A percentile compares a stretch with the other conserved stretches of the same genome.
Evolutionary conservation across 2,113 vertebrate species (phyloP).

Genomic region (Caranx ignobilis): DNA sequence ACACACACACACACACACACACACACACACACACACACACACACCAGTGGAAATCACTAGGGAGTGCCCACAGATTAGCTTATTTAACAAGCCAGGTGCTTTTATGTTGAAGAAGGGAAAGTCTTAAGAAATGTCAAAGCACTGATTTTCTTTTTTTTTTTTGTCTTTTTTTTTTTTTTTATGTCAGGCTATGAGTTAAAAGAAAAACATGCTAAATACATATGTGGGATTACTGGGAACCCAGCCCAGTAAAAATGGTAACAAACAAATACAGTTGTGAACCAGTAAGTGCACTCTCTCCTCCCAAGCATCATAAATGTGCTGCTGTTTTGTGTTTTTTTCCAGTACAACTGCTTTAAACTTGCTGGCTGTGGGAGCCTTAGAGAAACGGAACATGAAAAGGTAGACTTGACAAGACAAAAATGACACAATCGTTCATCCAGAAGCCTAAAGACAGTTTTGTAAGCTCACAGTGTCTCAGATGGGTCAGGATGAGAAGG

Average conservation of each 20-base stretch:
- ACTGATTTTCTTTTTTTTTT: conserved; percentile 26
- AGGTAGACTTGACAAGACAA: conserved; percentile 41
- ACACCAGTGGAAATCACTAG: conserved; percentile 39
- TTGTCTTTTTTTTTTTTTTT: neutral
- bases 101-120: conserved; percentile 33
- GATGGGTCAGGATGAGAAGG: conserved; percentile 22
- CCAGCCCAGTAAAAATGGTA: conserved; percentile 80
- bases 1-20: conserved; percentile 39
- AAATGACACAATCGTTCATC: conserved; percentile 57
- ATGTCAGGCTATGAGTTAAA: conserved; percentile 44
- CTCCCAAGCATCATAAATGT: conserved; percentile 42
- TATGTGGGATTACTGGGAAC: conserved; percentile 77
- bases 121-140: conserved; percentile 49
- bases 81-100: conserved; percentile 71
- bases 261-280: conserved; percentile 55
- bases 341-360: conserved; percentile 51
- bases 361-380: conserved; percentile 40
- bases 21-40: conserved; percentile 38
- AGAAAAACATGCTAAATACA: conserved; percentile 51
- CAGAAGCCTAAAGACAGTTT: conserved; percentile 60
- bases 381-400: conserved; percentile 37
- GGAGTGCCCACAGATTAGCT: conserved; percentile 69
- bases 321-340: conserved; percentile 23
- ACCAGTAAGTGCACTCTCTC: conserved; percentile 60
- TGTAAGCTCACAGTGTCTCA: conserved; percentile 77